Evolutionary conservation across 2,888 invertebrate species (phyloP), one percentile per base, ranked within the genome.

Genomic region (Slavum lentiscoides): DNA sequence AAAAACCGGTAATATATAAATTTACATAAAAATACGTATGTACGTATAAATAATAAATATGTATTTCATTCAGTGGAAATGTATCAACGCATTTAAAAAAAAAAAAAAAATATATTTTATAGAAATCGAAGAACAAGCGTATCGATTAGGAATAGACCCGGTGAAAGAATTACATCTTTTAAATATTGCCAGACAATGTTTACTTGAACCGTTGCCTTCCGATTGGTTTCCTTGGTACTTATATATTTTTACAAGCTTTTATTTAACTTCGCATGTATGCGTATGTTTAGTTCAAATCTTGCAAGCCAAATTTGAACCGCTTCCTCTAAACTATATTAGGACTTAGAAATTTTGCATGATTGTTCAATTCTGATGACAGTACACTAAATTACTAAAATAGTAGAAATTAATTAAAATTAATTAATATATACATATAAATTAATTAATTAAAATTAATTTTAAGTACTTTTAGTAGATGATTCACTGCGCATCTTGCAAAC

Each of bases 181-280:
- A 19, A 55, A 61, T 23, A 55, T 82, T 30, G 82, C 75, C 2
- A 82, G 68, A 66, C 66, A 82, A 74, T 76, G 81, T 68, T 66
- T 82, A 13, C 66, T 82, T 73, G 82, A 82, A 75, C 82, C 81
- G 39, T 73, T 82, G 64, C 82, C 82, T 21, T 21, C 23, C 5
- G 23, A 76, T 82, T 82, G 82, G 82, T 37, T 77, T 73, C 82
- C 82, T 49, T 82, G 82, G 82, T 82, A 82, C 13, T 4, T 43
- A 21, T 55, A 5, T 4, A 19, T 30, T 30, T 30, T 30, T 30
- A 30, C 30, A 30, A 30, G 30, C 30, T 30, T 30, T 30, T 30
- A 4, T 30, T 30, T 4, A 30, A 30, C 4, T 30, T 30, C 30
- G 4, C 30, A 30, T 30, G 30, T 30, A 30, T 30, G 30, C 30